Base-by-base conservation (phyloP, 2,888 invertebrate species). In the Heteromurus nitidus region DNA sequence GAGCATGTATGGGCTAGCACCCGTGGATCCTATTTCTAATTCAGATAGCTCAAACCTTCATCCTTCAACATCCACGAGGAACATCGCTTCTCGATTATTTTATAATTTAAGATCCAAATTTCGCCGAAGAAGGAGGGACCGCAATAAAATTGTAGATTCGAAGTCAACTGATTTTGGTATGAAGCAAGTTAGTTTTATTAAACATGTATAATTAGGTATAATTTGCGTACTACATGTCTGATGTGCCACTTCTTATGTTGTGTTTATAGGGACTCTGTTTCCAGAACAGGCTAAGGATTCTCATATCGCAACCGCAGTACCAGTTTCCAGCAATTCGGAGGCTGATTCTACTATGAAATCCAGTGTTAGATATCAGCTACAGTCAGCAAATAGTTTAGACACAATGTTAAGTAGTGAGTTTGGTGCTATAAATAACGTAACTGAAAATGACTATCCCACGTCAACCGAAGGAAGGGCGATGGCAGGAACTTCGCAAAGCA, bases 31-130 rank as follows among this genome's bases (percentile, higher is more conserved):
- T 44, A 62, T 26, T 11, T 58, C 70, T 0, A 79, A 18, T 64
- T 13, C 42, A 20, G 77, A 69, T 11, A 65, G 69, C 69, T 75
- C 74, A 68, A 70, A 74, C 31, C 53, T 74, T 58, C 79, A 79
- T 64, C 60, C 70, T 11, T 20, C 76, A 0, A 44, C 62, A 30
- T 58, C 72, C 9, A 67, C 68, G n/a, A 82, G 75, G 36, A 86
- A 86, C 53, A 80, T 85, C 1, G 86, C 86, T 24, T 60, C 84
- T 2, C 77, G 84, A 47, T 67, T 86, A 24, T 86, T 84, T 47
- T 75, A 85, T 31, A 83, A 84, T 9, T 77, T 86, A 16, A 79
- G 86, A 13, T 85, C 86, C 5, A 86, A 86, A 42, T 84, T 86
- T 68, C 77, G 84, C 5, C 72, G 70, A 24, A 72, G 82, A 31